Conservation (phyloP, 2,113 vertebrate species). For the Vombatus ursinus region DNA sequence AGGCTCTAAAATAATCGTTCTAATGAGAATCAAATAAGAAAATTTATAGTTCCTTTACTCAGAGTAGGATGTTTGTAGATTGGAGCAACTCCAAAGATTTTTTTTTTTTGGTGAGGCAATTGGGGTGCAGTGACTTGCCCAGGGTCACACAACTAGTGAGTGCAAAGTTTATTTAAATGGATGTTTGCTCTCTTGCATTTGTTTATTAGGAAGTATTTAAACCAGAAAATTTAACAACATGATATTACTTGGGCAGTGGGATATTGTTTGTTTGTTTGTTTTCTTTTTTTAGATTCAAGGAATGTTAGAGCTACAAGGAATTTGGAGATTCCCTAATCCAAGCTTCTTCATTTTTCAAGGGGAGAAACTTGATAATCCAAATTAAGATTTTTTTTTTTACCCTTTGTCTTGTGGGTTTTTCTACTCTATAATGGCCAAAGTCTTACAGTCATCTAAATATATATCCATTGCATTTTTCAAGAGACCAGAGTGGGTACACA, state of each 20-base stretch:
- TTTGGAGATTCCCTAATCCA: neutral
- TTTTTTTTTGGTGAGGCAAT: no score
- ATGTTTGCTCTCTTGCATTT: neutral
- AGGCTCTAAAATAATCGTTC: constrained; percentile 2
- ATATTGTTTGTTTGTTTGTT: neutral
- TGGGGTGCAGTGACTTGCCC: no score
- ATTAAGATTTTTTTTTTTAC: neutral
- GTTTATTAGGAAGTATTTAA: neutral
- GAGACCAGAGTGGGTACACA: neutral
- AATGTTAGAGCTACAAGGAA: neutral
- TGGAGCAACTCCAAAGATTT: neutral
- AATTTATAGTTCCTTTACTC: neutral
- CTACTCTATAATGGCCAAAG: neutral
- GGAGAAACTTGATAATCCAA: neutral
- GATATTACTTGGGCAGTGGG: constrained; percentile 26
- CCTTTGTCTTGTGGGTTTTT: neutral
- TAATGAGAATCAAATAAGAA: neutral
- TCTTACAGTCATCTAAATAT: constrained; percentile 25
- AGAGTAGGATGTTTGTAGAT: neutral
- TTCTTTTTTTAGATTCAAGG: neutral
- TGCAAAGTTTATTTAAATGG: neutral
- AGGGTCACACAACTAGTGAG: no score
- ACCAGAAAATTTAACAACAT: neutral
- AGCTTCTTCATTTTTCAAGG: neutral
- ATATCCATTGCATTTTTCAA: neutral